Percentiles rank a stretch among this genome's conserved stretches.
These are phyloP conservation scores for Cyprinodon variegatus DNA, from an alignment of 2,113 vertebrate species.

Conservation along the genomic window DNA sequence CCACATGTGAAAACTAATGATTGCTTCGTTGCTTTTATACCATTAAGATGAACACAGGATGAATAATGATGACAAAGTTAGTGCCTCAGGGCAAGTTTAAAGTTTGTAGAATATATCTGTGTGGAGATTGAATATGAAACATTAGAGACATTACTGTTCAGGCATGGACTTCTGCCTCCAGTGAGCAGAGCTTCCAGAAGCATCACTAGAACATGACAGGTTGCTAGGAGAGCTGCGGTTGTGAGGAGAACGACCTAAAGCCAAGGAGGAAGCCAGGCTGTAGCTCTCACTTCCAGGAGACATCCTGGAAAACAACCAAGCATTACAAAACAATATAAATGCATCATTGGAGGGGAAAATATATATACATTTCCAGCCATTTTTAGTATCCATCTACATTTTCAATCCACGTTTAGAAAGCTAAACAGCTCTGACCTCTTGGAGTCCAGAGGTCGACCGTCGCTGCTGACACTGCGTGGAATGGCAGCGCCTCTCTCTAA, in stretches of 20 bases:
- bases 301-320: constrained; percentile 78
- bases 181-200: constrained; percentile 90
- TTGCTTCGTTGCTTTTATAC: neutral
- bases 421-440: constrained; percentile 80
- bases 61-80: neutral
- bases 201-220: constrained; percentile 93
- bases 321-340: neutral
- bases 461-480: constrained; percentile 96
- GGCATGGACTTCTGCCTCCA: constrained; percentile 98
- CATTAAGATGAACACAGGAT: neutral
- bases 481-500: constrained; percentile 89
- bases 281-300: constrained; percentile 94
- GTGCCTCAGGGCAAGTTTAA: neutral
- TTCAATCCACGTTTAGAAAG: neutral
- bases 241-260: constrained; percentile 89
- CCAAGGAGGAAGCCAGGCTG: constrained; percentile 90
- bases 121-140: neutral
- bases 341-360: too few relatives aligned
- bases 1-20: constrained; percentile 17
- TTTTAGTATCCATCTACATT: neutral
- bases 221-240: constrained; percentile 96
- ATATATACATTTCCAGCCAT: neutral
- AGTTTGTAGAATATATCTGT: neutral
- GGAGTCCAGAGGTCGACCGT: constrained; percentile 90
- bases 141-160: constrained; percentile 86